Conservation (phyloP, 2,113 vertebrate genomes). For the Donacobius atricapilla region DNA sequence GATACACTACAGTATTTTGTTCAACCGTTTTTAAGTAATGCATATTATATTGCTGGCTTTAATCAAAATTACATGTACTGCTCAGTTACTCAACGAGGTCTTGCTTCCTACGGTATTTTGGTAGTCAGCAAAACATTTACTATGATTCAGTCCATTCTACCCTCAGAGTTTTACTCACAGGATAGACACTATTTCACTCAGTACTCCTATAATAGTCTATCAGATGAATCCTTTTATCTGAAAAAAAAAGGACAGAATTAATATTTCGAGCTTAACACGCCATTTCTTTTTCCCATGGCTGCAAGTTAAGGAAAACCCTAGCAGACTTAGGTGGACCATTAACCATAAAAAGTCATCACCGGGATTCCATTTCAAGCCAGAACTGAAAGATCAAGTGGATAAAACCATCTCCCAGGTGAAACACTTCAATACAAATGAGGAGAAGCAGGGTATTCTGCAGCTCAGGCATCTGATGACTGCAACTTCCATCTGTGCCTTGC, state of each 20-base stretch:
- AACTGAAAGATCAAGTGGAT: not conserved
- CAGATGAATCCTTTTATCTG: not conserved
- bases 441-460: not conserved
- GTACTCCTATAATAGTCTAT: not conserved
- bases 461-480: not conserved
- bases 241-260: not conserved
- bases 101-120: not conserved
- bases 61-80: not conserved
- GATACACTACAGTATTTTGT: not conserved
- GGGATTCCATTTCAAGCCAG: not conserved
- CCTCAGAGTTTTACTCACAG: not conserved
- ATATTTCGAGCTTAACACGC: not conserved
- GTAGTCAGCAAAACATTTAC: not conserved
- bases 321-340: not conserved
- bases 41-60: not conserved
- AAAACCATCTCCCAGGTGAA: not conserved
- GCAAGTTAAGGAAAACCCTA: not conserved
- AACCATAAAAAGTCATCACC: not conserved
- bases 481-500: conserved; percentile 8
- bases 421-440: not conserved
- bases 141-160: not conserved
- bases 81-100: not conserved
- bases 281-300: not conserved
- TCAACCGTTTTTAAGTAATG: not conserved
- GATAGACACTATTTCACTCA: not conserved